Evolutionary conservation across 2,888 invertebrate genomes (phyloP), one percentile per base, ranked within the genome.

Genomic region (Agrotis clavis): DNA sequence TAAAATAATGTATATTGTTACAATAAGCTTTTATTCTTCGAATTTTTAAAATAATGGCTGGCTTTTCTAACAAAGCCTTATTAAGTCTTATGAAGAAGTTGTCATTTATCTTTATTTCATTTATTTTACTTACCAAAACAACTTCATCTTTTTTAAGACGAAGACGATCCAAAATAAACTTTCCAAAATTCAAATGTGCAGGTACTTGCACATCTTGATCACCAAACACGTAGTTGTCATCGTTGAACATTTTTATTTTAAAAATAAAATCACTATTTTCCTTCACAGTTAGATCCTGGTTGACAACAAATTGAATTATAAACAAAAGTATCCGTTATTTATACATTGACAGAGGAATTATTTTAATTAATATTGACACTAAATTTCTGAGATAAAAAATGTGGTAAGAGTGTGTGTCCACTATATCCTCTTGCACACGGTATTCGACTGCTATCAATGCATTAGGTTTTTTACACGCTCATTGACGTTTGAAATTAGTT

Each of bases 101-200:
- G 4, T 51, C 9, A 41, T 41, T 41, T 11, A 41, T 41, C 1
- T 41, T 41, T 41, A 9, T 41, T 41, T 41, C 9, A 11, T 41
- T 41, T 41, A 11, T 41, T 41, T 41, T 41, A 89, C 92, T 91
- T 88, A 94, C 94, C 84, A 94, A 70, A 35, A 92, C 94, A 48
- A 91, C 85, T 85, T 90, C 87, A 66, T 92, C 77, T 18, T 80
- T 86, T 53, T 67, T 86, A 16, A 81, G 79, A 30, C 86, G 79
- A 25, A 94, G 69, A n/a, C 77, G 85, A 67, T 93, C 90, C n/a
- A 94, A 79, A 50, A 94, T 89, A 75, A 86, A 94, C 87, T 92
- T 93, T 3, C 94, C 94, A 65, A 94, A 94, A 85, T 94, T 93
- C 57, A 94, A 85, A 88, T 94, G 94, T 1, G 90, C 92, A 6